These are phyloP conservation scores for Tachycineta bicolor DNA, from an alignment of 2,113 vertebrate genomes.

Conservation along the genomic window DNA sequence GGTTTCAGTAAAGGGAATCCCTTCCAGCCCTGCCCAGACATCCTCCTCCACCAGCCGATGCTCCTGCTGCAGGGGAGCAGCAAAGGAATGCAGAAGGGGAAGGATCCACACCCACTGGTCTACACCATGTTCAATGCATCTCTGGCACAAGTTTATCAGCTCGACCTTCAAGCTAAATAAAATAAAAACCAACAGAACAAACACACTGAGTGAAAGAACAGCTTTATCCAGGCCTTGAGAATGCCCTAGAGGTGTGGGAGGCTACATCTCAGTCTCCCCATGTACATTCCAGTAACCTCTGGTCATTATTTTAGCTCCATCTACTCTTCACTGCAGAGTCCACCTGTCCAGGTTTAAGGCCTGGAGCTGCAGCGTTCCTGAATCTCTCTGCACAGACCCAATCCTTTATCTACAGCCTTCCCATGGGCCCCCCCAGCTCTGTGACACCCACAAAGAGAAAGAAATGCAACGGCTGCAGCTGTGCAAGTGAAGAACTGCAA, in stretches of 20 bases:
- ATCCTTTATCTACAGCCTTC: background rate
- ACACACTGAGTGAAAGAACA: background rate
- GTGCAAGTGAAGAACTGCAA: background rate
- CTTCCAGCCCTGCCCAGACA: conserved; percentile 81
- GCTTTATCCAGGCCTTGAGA: background rate
- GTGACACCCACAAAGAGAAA: background rate
- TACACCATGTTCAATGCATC: background rate
- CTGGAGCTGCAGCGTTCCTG: background rate
- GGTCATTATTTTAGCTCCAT: background rate
- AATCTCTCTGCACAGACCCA: background rate
- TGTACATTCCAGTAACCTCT: background rate
- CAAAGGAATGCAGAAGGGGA: conserved; percentile 65
- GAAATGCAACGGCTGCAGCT: background rate
- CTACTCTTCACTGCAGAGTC: background rate
- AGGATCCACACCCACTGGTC: conserved; percentile 61
- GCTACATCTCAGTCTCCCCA: background rate
- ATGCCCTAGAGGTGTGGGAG: accelerated
- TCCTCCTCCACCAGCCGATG: background rate
- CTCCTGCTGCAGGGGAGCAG: background rate
- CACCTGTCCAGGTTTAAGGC: background rate
- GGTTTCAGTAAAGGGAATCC: conserved; percentile 19
- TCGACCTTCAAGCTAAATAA: background rate
- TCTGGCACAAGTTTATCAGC: conserved; percentile 35
- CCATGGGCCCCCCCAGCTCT: accelerated
- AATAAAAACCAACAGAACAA: background rate